Percentiles rank a stretch among this genome's conserved stretches.
phyloP scores from a whole-genome alignment of 1,140 invertebrate species.

The Varroa destructor region DNA sequence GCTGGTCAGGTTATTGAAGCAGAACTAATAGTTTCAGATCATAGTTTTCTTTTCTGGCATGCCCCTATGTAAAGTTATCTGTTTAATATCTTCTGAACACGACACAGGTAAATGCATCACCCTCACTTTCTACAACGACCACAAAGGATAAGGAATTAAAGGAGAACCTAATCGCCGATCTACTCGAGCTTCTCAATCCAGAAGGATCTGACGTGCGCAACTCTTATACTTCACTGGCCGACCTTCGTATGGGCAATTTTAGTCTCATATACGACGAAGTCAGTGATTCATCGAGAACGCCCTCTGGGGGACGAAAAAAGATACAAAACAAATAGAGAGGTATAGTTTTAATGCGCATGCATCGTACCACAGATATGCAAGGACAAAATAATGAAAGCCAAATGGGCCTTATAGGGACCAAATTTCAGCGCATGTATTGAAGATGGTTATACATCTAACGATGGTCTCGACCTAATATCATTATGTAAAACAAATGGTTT shows the following conservation, averaged over 20 bases:
- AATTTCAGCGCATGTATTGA: no score
- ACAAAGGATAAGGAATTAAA: constrained; percentile 89
- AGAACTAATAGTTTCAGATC: no score
- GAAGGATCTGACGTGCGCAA: constrained; percentile 45
- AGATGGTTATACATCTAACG: no score
- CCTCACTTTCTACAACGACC: constrained; percentile 82
- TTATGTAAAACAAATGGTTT: no score
- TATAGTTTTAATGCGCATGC: no score
- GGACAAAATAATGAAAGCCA: no score
- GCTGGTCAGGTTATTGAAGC: no score
- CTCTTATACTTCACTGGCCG: constrained; percentile 16
- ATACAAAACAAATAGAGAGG: background rate
- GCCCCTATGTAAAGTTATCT: no score
- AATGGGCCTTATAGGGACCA: no score
- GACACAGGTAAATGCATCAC: constrained; percentile 67
- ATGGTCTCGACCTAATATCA: no score
- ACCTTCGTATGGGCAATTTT: constrained; percentile 14
- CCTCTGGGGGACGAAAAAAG: constrained; percentile 10
- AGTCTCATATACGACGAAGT: constrained; percentile 15
- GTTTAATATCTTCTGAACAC: constrained; percentile 34
- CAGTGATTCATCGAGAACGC: constrained; percentile 25
- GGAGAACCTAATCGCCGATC: constrained; percentile 87
- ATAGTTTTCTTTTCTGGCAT: no score
- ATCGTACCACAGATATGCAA: no score
- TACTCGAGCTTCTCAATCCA: constrained; percentile 75